These are phyloP conservation scores for Cyanoramphus novaezelandiae DNA, from an alignment of 2,113 vertebrate genomes.

Conservation along the genomic window DNA sequence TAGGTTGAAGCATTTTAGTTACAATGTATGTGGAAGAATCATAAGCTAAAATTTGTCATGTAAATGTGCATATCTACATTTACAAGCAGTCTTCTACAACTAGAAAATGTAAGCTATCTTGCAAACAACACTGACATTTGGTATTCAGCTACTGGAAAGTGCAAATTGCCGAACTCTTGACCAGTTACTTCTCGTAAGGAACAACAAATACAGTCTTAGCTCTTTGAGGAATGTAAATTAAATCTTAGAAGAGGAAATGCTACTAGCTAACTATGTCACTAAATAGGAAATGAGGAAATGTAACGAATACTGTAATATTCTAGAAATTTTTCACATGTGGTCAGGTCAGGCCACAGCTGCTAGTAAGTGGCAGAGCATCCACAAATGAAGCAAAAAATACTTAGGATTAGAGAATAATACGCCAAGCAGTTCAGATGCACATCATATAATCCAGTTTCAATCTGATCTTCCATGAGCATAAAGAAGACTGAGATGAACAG, in stretches of 20 bases:
- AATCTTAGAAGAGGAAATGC: background rate
- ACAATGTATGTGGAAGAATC: background rate
- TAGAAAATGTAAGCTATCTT: background rate
- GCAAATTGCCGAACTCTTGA: background rate
- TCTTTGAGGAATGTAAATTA: background rate
- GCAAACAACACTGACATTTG: background rate
- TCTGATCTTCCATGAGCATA: background rate
- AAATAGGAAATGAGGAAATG: background rate
- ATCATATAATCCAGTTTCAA: background rate
- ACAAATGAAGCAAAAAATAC: background rate
- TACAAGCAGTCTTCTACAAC: background rate
- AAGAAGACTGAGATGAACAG: background rate
- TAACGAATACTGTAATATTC: background rate
- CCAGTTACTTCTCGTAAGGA: background rate
- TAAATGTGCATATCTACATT: background rate
- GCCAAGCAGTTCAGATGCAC: background rate
- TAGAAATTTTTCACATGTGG: background rate
- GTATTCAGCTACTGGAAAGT: background rate
- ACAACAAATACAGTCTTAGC: background rate
- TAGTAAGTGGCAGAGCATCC: background rate
- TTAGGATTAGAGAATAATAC: background rate
- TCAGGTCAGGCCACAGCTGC: background rate
- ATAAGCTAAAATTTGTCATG: background rate
- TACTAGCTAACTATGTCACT: background rate
- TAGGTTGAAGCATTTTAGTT: background rate